Evolutionary conservation across 2,113 vertebrate species (phyloP), one percentile per base, ranked within the genome.

Genomic region (Ictalurus punctatus): DNA sequence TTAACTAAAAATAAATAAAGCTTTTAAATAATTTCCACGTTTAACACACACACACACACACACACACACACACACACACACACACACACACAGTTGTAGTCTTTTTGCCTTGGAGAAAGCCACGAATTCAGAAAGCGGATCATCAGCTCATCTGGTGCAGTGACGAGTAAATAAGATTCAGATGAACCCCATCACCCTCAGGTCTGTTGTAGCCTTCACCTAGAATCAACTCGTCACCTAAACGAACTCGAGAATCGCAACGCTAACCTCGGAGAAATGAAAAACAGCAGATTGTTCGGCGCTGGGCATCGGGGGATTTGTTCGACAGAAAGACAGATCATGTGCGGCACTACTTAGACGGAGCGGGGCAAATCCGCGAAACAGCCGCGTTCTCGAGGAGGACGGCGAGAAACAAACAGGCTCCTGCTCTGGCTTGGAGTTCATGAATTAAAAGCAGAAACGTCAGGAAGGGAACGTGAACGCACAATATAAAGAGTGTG

Each of bases 341-440:
- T 87, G 81, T 84, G 79, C 61, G 58, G 63, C 21, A 40, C 83
- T 81, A 69, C 91, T 84, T 87, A 71, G 83, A 90, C 83, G 78
- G 48, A 30, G 84, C 74, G 56, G 84, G 54, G 73, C 56, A 40
- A 48, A 84, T 89, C 87, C 88, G 86, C 89, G 5, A 89, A 88
- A 91, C 81, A 78, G 74, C 73, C 65, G 44, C 87, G 86, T 37
- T 54, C 52, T 84, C 7, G n/a, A 16, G 67, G n/a, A 4, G n/a
- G 44, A 48, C 8, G 48, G 48, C 48, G 2, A 52, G 67, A 83
- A 14, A 86, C 58, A 84, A 67, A 30, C 3, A 14, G 54, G 82
- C 65, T 37, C 56, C 73, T 91, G 91, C 63, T 91, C 90, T 86
- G 85, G 61, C 84, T 90, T 90, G 84, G 83, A 88, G 79, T 80